Percentiles rank a stretch among this genome's conserved stretches.
Conservation (phyloP, 2,888 invertebrate genomes). For the Thecocarcelia acutangulata region DNA sequence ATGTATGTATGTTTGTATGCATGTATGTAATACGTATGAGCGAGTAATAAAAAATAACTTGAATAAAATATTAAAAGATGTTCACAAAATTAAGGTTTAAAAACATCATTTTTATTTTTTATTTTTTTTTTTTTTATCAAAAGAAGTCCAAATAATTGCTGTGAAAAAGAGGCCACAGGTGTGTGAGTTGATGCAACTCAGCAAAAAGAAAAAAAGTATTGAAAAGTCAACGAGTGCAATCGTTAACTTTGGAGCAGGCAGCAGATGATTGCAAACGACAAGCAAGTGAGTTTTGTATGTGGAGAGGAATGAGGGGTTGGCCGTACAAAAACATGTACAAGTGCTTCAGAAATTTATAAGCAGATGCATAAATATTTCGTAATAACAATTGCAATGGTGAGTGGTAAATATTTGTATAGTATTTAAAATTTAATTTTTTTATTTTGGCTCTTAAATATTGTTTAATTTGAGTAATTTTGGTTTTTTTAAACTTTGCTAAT, state of each 20-base stretch:
- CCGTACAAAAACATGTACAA: not conserved
- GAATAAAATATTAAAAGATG: slow-evolving; percentile 15
- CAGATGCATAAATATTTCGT: not conserved
- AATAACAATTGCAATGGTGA: not conserved
- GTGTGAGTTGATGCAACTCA: slow-evolving; percentile 28
- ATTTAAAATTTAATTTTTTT: not conserved
- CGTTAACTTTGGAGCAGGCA: not conserved
- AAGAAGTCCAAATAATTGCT: slow-evolving; percentile 43
- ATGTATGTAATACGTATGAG: too few relatives aligned
- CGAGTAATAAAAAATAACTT: slow-evolving; percentile 15
- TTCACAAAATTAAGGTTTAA: slow-evolving; percentile 6
- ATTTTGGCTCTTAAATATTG: not conserved
- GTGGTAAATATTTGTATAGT: not conserved
- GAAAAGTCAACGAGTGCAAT: slow-evolving; percentile 4
- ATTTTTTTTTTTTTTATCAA: not conserved
- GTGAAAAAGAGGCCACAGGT: slow-evolving; percentile 56
- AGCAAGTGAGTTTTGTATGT: not conserved
- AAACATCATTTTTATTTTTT: not conserved
- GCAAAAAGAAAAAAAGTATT: slow-evolving; percentile 1
- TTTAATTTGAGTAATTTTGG: too few relatives aligned
- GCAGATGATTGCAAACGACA: not conserved
- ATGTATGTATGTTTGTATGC: too few relatives aligned
- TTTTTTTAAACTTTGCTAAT: too few relatives aligned
- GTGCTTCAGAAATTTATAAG: not conserved
- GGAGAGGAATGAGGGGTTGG: not conserved